A percentile compares a stretch with the other conserved stretches of the same genome.
Evolutionary conservation across 1,140 invertebrate species (phyloP).

Genomic region (Dendroctonus valens): DNA sequence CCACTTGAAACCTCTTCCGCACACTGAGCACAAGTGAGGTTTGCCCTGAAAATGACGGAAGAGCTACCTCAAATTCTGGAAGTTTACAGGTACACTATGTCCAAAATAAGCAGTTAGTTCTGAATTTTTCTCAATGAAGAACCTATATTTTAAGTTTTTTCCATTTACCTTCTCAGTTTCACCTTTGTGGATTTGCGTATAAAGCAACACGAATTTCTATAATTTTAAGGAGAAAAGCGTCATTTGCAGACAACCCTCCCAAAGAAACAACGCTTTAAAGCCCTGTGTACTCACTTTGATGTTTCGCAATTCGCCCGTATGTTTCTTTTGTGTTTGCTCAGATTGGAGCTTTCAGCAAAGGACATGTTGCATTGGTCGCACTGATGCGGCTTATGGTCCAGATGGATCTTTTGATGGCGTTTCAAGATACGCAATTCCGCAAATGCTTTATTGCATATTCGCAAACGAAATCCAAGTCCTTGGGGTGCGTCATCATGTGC

Average conservation of each 20-base stretch:
- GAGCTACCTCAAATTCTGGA: no score
- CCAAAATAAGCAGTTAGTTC: no score
- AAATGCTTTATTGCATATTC: conserved; percentile 54
- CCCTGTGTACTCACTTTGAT: conserved; percentile 37
- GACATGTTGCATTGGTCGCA: conserved; percentile 56
- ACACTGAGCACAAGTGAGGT: conserved; percentile 52
- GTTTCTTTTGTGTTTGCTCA: conserved; percentile 55
- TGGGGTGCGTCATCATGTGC: conserved; percentile 50
- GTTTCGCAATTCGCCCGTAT: conserved; percentile 54
- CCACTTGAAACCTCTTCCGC: conserved; percentile 52
- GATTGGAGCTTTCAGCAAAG: conserved; percentile 55
- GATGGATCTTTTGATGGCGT: conserved; percentile 53
- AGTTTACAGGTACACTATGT: no score
- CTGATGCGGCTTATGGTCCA: conserved; percentile 51
- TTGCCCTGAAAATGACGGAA: conserved; percentile 42
- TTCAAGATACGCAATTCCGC: conserved; percentile 52
- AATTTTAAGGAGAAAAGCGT: no score
- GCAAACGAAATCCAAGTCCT: conserved; percentile 50
- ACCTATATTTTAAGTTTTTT: no score
- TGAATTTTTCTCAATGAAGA: no score
- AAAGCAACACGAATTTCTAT: no score
- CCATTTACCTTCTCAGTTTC: no score
- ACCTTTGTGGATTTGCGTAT: no score
- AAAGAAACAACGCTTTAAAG: no score
- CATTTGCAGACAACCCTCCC: no score